Evolutionary conservation across 2,888 invertebrate genomes (phyloP).

Genomic region (Melinaea menophilus): DNA sequence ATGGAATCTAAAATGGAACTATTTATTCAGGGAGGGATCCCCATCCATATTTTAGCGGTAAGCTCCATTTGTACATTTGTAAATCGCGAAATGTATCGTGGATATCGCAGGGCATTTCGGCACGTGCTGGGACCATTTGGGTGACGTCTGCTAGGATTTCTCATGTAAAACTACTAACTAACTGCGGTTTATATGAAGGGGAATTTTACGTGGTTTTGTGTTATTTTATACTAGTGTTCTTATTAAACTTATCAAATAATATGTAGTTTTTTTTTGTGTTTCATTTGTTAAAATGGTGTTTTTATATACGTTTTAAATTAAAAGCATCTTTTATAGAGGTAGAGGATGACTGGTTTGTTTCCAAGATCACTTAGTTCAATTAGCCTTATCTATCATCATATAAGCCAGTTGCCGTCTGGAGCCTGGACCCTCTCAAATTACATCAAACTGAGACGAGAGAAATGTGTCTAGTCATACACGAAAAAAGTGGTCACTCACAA

Average conservation of each 20-base stretch:
- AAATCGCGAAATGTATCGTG: conserved; percentile 56
- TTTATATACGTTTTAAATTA: background rate
- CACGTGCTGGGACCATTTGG: conserved; percentile 66
- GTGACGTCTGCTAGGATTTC: conserved; percentile 54
- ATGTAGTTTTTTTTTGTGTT: too few species aligned
- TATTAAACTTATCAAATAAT: too few species aligned
- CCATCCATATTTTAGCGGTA: conserved; percentile 29
- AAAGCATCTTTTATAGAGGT: conserved; percentile 12
- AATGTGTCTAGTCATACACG: conserved; percentile 19
- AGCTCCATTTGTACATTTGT: conserved; percentile 45
- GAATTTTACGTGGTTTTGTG: conserved; percentile 21
- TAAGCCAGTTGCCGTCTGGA: conserved; percentile 21
- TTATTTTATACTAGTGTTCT: background rate
- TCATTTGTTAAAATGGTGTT: too few species aligned
- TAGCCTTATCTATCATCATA: conserved; percentile 19
- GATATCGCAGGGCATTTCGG: conserved; percentile 43
- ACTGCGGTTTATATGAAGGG: conserved; percentile 45
- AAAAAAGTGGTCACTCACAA: conserved; percentile 12
- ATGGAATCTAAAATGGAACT: background rate
- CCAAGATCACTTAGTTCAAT: conserved; percentile 17
- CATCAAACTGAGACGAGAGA: conserved; percentile 22
- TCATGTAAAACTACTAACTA: conserved; percentile 58
- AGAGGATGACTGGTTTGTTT: conserved; percentile 4
- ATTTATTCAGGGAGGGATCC: conserved; percentile 23
- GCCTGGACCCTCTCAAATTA: conserved; percentile 20